Evolutionary conservation across 2,113 vertebrate genomes (phyloP).

Genomic region (Xyrauchen texanus): DNA sequence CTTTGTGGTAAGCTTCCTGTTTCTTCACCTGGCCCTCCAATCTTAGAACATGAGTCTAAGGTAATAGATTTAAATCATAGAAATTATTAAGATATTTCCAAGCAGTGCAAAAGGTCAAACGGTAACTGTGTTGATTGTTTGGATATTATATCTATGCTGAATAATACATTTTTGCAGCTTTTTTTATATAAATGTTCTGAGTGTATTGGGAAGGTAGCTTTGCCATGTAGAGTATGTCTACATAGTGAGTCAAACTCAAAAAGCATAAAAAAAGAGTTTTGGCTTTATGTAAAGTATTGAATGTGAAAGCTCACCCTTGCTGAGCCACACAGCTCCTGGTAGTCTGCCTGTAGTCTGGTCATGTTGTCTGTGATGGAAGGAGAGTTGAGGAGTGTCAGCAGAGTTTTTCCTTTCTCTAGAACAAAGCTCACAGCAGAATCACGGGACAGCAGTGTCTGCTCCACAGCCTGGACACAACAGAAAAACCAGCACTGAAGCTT

Average conservation of each 20-base stretch:
- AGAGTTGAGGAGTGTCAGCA: conserved; percentile 83
- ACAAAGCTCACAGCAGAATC: conserved; percentile 86
- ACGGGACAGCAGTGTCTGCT: conserved; percentile 86
- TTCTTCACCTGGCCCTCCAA: conserved; percentile 86
- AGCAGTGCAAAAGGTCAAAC: background rate
- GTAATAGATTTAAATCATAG: conserved; percentile 13
- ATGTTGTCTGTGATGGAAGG: conserved; percentile 79
- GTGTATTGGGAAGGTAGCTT: background rate
- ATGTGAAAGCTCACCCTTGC: conserved; percentile 73
- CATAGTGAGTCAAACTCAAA: too few relatives aligned
- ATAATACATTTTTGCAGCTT: background rate
- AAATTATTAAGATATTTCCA: background rate
- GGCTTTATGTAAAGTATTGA: background rate
- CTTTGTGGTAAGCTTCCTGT: conserved; percentile 88
- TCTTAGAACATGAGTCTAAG: conserved; percentile 78
- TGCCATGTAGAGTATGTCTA: background rate
- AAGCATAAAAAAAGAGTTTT: too few relatives aligned
- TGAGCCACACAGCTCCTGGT: conserved; percentile 78
- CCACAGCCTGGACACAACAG: conserved; percentile 77
- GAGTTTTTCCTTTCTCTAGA: conserved; percentile 85
- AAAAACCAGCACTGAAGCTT: too few relatives aligned
- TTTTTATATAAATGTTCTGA: background rate
- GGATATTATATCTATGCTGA: background rate
- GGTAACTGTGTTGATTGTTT: too few relatives aligned
- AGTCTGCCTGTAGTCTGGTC: conserved; percentile 80